Base-by-base conservation (phyloP, 2,797 vertebrate species). In the Eutrigla gurnardus region DNA sequence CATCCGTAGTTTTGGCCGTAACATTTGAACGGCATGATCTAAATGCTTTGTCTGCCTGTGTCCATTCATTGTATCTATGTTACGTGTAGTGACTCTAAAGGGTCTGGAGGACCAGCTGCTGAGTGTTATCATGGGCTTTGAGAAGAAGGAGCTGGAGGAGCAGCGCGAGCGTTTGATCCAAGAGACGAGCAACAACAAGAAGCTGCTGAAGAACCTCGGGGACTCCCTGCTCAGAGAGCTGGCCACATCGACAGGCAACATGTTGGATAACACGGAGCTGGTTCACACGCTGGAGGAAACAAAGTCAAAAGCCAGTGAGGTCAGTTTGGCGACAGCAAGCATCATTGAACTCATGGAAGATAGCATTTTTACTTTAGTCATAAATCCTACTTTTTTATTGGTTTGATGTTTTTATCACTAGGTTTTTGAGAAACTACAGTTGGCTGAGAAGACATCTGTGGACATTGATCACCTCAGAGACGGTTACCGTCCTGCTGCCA, bases 91-190 rank as follows among this genome's bases (percentile, higher is more conserved):
- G 69, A 99, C 97, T 0, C 92, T 97, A 14, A 98, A 97, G 80
- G 98, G 97, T 40, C 90, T 99, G 8, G 98, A 99, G 87, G 98
- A 99, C 88, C 98, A 99, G 87, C 92, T 99, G 86, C 94, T 99
- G 69, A 99, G 97, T 0, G 96, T 99, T 49, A 97, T 99, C 40
- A 96, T 95, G 81, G 96, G 95, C 52, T 97, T 93, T 52, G 98
- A 99, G 91, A 94, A 96, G 77, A 97, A 89, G 9, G 97, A 97
- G 71, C 82, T 97, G 73, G 98, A 99, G 80, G 97, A 99, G 79
- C 97, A 98, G 90, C 91, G 97, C 11, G 94, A 97, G 69, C 83
- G 88, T n/a, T 95, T 99, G 70, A 98, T 99, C 89, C 96, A 96
- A 88, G 97, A 99, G 91, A 99, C 96, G 0, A 98, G 97, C 6